Base-by-base conservation (phyloP, 2,113 vertebrate species). In the Pelobates fuscus region DNA sequence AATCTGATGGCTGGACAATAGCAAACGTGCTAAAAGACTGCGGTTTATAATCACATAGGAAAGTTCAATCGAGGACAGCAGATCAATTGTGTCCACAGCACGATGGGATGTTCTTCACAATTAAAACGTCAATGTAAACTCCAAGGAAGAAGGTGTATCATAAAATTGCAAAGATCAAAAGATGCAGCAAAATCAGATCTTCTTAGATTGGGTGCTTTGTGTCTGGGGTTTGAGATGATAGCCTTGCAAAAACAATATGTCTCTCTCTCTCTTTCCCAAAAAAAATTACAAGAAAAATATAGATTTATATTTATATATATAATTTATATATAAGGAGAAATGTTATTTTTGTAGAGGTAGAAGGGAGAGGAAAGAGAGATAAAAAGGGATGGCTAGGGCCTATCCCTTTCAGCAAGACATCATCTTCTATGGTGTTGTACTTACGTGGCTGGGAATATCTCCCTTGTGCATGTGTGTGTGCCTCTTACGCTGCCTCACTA, bases 341-440 rank as follows among this genome's bases (percentile, higher is more conserved):
- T 25, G 30, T 43, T 41, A 11, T 3, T 3, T n/a, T 7, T 23
- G 26, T 0, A 21, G 81, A 67, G 54, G 57, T 6, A 78, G 70
- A 12, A 78, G 49, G 61, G n/a, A 70, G 21, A 43, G 12, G 25
- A 67, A n/a, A 78, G 21, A 57, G 10, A 64, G 5, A 23, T 37
- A 8, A n/a, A 24, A 59, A 58, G 89, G 86, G 89, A 88, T 87
- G 75, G 90, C 84, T 86, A 84, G 83, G 87, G 86, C 90, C 90
- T 88, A 84, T 89, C 89, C 91, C 92, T 87, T 88, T 91, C 88
- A 94, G 88, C 91, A 89, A 87, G 88, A 84, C 91, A 93, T 88
- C 89, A 85, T 91, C 88, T 88, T 84, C 80, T 83, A 80, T 75
- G 78, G 81, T 74, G 86, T 82, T 59, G 84, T 89, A 91, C 93